Evolutionary conservation across 2,888 invertebrate genomes (phyloP).

Genomic region (Coremacera marginata): DNA sequence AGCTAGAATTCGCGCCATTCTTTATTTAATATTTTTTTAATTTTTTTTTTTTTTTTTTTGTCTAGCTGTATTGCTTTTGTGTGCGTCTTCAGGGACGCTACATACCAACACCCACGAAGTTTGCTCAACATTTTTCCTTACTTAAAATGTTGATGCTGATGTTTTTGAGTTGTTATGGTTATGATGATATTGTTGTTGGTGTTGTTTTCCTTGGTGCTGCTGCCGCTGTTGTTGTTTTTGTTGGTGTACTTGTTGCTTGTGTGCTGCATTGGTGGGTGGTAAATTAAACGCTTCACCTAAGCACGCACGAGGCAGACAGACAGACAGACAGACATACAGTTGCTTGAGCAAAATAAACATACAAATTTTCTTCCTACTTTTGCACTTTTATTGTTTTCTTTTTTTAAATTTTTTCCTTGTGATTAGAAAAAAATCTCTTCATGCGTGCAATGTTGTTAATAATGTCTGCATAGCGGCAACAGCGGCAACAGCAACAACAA

Average conservation of each 20-base stretch:
- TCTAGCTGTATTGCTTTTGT: too few species aligned
- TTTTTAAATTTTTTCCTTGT: too few species aligned
- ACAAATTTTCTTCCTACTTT: too few species aligned
- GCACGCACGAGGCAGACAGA: neutral
- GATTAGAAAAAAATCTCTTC: too few species aligned
- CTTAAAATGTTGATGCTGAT: neutral
- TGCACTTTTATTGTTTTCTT: too few species aligned
- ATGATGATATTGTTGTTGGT: neutral
- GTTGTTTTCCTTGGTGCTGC: neutral
- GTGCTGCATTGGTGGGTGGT: slow-evolving; percentile 53
- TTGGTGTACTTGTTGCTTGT: neutral
- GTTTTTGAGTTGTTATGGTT: too few species aligned
- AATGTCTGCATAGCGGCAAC: neutral
- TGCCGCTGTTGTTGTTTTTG: neutral
- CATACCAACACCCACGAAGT: neutral
- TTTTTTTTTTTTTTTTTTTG: too few species aligned
- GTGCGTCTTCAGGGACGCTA: too few species aligned
- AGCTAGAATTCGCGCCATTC: too few species aligned
- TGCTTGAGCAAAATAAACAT: too few species aligned
- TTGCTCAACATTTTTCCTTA: neutral
- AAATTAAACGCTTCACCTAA: slow-evolving; percentile 56
- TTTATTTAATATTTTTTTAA: too few species aligned
- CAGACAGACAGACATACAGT: slow-evolving; percentile 19
- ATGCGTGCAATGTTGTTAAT: too few species aligned
- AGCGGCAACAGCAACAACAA: slow-evolving; percentile 19